Percentiles rank a stretch among this genome's conserved stretches.
phyloP scores from a whole-genome alignment of 2,888 invertebrate species.

The Sisyra terminalis region DNA sequence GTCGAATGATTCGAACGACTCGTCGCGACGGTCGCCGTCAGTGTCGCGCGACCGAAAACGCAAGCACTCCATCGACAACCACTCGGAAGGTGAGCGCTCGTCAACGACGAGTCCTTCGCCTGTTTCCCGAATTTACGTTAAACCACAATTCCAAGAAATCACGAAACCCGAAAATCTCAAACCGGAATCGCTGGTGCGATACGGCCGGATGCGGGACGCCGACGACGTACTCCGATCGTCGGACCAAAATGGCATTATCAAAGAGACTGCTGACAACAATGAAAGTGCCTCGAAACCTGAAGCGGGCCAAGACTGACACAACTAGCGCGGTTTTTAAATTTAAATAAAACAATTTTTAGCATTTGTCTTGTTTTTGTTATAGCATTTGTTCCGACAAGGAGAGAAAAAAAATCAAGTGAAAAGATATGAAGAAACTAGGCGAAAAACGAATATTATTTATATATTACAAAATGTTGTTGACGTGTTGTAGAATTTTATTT shows the following conservation, averaged over 20 bases:
- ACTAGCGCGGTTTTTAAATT: constrained; percentile 15
- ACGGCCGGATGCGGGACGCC: constrained; percentile 13
- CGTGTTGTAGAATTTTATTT: constrained; percentile 6
- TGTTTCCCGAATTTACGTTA: constrained; percentile 24
- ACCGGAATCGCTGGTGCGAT: constrained; percentile 27
- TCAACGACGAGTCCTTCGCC: constrained; percentile 10
- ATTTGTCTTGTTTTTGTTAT: constrained; percentile 8
- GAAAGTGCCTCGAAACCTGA: constrained; percentile 26
- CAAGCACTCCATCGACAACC: constrained; percentile 6
- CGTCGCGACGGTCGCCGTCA: constrained; percentile 14
- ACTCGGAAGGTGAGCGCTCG: constrained; percentile 6
- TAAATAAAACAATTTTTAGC: constrained; percentile 5
- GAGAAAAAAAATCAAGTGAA: constrained; percentile 1
- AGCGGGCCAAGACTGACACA: constrained; percentile 28
- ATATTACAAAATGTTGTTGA: constrained; percentile 6
- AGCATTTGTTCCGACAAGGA: background rate
- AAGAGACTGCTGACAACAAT: constrained; percentile 4
- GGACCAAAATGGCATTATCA: constrained; percentile 22
- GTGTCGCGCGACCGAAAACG: constrained; percentile 8
- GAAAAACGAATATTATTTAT: background rate
- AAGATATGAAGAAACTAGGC: background rate
- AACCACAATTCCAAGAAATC: constrained; percentile 22
- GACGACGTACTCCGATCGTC: constrained; percentile 16
- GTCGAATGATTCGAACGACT: constrained; percentile 26
- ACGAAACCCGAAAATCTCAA: constrained; percentile 28